Base-by-base conservation (phyloP, 1,140 invertebrate genomes). In the Lethocerus indicus region DNA sequence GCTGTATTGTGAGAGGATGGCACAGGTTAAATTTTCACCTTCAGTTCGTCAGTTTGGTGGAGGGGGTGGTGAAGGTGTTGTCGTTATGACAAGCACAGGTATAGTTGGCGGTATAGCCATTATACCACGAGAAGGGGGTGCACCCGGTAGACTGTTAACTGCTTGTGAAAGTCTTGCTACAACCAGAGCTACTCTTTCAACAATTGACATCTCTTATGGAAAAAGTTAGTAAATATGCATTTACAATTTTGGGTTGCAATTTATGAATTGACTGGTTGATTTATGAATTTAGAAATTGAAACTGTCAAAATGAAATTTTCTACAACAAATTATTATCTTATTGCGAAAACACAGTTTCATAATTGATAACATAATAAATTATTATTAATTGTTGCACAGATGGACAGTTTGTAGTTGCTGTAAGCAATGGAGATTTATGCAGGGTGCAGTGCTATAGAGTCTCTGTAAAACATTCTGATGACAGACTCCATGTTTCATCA, bases 31-130 rank as follows among this genome's bases (percentile, higher is more conserved):
- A 47, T 81, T 84, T 59, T 71, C 75, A 12, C 84, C 88, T 40
- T 86, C 86, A 0, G 74, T 93, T 0, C 76, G 81, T 59, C 79
- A 86, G 56, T 91, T 92, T 67, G 91, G 87, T 1, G 82, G 85
- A 21, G 74, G 79, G 53, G 76, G 86, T 6, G 68, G 79, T 18
- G 83, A 84, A 60, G 90, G 91, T 0, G 85, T 78, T 57, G 63
- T 89, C 26, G 69, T 87, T 24, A 72, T 94, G 20, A 86, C 87
- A 2, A 78, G 81, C 1, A 89, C 86, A 9, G 90, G 89, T 1
- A 58, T 94, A 67, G 67, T 91, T 21, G 80, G 78, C 1, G 74
- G 75, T 21, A 64, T 83, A n/a, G 67, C 77, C 32, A 68, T 70
- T 32, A n/a, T n/a, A n/a, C n/a, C n/a, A n/a, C n/a, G n/a, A n/a